Conservation (phyloP, 2,113 vertebrate genomes). For the Xenus cinereus region DNA sequence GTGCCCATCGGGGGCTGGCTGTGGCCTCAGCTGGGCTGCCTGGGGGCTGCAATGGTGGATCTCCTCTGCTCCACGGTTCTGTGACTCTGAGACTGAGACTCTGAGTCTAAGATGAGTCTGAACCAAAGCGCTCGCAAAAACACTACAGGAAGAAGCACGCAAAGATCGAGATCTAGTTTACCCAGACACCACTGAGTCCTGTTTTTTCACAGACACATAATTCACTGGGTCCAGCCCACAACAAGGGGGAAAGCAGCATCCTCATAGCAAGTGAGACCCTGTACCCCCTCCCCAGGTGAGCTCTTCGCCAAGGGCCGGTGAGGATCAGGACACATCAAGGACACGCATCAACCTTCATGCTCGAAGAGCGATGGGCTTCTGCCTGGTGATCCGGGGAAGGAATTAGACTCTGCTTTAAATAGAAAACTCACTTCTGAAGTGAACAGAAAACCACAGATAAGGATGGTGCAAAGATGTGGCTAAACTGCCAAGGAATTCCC, state of each 20-base stretch:
- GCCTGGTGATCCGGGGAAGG: neutral
- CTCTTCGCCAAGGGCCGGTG: neutral
- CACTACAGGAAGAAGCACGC: neutral
- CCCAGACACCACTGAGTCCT: neutral
- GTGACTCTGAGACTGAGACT: neutral
- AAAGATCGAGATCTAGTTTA: neutral
- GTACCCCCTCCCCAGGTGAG: neutral
- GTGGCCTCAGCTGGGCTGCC: fast-evolving
- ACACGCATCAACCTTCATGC: neutral
- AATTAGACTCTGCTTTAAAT: neutral
- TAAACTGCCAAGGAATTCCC: slow-evolving; percentile 46
- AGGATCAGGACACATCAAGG: neutral
- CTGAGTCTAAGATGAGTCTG: neutral
- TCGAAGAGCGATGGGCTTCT: neutral
- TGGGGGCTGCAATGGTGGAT: neutral
- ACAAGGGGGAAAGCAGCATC: neutral
- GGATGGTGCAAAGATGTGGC: neutral
- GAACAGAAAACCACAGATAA: slow-evolving; percentile 31
- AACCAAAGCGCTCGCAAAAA: neutral
- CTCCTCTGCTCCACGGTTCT: neutral
- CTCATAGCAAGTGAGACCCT: fast-evolving
- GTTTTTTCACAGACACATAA: neutral
- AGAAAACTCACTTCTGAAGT: slow-evolving; percentile 4
- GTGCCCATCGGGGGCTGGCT: fast-evolving
- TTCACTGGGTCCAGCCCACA: neutral